Conservation (phyloP, 2,888 invertebrate genomes). For the Callosobruchus maculatus region DNA sequence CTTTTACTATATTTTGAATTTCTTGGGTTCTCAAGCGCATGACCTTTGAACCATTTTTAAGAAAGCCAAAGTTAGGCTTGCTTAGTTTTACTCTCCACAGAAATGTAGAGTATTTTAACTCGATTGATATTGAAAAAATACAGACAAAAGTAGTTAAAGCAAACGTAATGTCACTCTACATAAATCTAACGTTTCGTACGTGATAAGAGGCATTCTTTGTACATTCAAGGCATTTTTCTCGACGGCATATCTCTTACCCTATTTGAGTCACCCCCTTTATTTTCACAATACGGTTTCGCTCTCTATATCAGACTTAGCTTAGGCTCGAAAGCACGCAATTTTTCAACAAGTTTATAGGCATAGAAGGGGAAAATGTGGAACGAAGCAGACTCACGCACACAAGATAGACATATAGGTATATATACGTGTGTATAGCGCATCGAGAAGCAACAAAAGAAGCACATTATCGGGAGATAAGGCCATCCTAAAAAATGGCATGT, state of each 20-base stretch:
- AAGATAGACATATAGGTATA: background rate
- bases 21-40: too few relatives aligned
- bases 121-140: too few relatives aligned
- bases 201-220: background rate
- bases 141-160: too few relatives aligned
- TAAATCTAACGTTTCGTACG: too few relatives aligned
- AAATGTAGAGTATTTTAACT: too few relatives aligned
- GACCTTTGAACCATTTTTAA: too few relatives aligned
- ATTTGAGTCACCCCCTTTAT: conserved; percentile 6
- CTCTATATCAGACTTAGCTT: conserved; percentile 28
- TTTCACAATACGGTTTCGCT: background rate
- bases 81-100: too few relatives aligned
- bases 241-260: background rate
- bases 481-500: conserved; percentile 23
- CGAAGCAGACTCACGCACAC: conserved; percentile 13
- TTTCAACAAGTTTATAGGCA: conserved; percentile 4
- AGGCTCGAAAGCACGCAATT: conserved; percentile 30
- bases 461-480: conserved; percentile 44
- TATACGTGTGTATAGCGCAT: conserved; percentile 3
- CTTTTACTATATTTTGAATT: too few relatives aligned
- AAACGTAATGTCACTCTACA: too few relatives aligned
- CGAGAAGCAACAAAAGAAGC: conserved; percentile 41
- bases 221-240: background rate
- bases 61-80: too few relatives aligned
- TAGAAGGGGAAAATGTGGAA: background rate